These are phyloP conservation scores for Cyphomyrus discorhynchus DNA, from an alignment of 2,113 vertebrate species.

Conservation along the genomic window DNA sequence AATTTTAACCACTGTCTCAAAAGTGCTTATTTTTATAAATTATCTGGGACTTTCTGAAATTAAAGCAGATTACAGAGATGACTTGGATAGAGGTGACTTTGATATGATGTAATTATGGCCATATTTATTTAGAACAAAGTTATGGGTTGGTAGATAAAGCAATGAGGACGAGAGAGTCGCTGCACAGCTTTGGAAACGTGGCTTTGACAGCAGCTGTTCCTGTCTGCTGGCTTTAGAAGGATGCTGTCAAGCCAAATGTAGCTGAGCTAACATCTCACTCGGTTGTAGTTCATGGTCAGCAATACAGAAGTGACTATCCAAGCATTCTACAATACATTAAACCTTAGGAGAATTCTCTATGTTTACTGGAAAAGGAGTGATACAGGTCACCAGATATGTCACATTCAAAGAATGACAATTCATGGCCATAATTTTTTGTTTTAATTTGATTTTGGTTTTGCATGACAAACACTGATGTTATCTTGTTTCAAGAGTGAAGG, in stretches of 20 bases:
- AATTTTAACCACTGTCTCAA: slow-evolving; percentile 15
- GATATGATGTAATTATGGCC: slow-evolving; percentile 32
- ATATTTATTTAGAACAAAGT: background rate
- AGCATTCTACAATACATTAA: slow-evolving; percentile 19
- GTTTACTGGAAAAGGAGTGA: slow-evolving; percentile 12
- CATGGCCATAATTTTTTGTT: background rate
- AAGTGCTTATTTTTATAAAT: slow-evolving; percentile 6
- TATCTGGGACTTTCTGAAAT: slow-evolving; percentile 1
- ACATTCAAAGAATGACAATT: background rate
- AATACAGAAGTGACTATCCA: slow-evolving; percentile 28
- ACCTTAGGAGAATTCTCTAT: background rate
- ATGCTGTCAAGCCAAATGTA: slow-evolving; percentile 7
- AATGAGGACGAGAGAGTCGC: background rate
- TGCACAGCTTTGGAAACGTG: slow-evolving; percentile 2
- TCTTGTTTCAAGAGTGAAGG: background rate
- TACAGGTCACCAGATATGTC: slow-evolving; percentile 17
- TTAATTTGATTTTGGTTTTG: background rate
- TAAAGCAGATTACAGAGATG: slow-evolving; percentile 29
- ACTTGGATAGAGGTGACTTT: slow-evolving; percentile 23
- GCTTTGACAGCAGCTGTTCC: slow-evolving; percentile 21
- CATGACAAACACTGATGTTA: background rate
- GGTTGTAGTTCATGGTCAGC: slow-evolving; percentile 17
- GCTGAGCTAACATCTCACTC: slow-evolving; percentile 33
- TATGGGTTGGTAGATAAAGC: background rate
- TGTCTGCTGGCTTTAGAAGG: background rate